Conservation (phyloP, 2,797 vertebrate species). For the Cheirogaleus major region DNA sequence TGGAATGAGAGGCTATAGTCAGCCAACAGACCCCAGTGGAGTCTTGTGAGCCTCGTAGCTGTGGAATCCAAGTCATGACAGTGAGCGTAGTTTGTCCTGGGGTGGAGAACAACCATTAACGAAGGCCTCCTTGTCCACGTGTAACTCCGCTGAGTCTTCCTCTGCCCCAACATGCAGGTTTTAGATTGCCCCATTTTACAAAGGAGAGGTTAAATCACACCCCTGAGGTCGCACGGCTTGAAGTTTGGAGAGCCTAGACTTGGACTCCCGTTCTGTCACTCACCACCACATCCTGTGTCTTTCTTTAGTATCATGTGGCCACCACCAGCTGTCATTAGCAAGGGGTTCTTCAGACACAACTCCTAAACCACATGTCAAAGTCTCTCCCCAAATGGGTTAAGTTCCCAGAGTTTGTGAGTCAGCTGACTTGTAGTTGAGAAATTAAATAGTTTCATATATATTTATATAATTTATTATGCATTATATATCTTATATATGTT, state of each 20-base stretch:
- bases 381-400: slow-evolving; percentile 5
- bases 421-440: neutral
- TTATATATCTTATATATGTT: neutral
- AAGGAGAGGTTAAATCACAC: neutral
- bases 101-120: neutral
- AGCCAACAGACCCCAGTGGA: neutral
- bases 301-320: neutral
- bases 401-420: neutral
- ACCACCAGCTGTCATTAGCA: neutral
- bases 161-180: neutral
- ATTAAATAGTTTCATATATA: neutral
- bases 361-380: neutral
- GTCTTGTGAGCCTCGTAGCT: neutral
- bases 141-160: neutral
- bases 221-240: neutral
- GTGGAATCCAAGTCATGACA: neutral
- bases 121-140: neutral
- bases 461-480: neutral
- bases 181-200: neutral
- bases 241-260: neutral
- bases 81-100: neutral
- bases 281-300: neutral
- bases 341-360: neutral
- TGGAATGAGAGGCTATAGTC: neutral
- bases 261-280: neutral